Evolutionary conservation across 2,797 vertebrate species (phyloP), one percentile per base, ranked within the genome.

Genomic region (Acanthiza pusilla): DNA sequence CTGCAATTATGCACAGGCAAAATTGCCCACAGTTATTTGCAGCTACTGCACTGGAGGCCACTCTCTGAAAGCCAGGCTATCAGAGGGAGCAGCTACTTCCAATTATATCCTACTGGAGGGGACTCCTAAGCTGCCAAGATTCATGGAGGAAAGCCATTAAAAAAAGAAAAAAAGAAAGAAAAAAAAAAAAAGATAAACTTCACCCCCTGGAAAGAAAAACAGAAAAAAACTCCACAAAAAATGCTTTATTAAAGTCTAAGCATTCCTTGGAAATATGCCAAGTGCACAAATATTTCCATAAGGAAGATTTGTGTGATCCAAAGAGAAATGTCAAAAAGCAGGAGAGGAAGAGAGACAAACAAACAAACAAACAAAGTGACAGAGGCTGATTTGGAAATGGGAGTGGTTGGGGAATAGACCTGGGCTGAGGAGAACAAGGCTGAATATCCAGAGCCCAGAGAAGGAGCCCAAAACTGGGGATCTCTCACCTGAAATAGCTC

Each of bases 41-140:
- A 93, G 88, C 80, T 85, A 82, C 80, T 85, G 85, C 89, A 94
- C 93, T 95, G 80, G 93, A 91, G 91, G 89, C 80, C 55, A 61
- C 67, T 68, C 45, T 94, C 94, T 79, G 85, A 86, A 96, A 94
- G 66, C 71, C 60, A 81, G 71, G 80, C 88, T 93, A 85, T 91
- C 85, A 91, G 85, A 85, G 50, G 57, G 80, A 95, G 74, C 61
- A 94, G 74, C 53, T 89, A 55, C 74, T 95, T 95, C 84, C 95
- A 96, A 83, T 93, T 96, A 85, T 85, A 91, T 93, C 88, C 89
- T 91, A 89, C 96, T 91, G 83, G 93, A 96, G 89, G 91, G 85
- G 67, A 90, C 74, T 91, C 29, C 80, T 43, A 50, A 57, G 54
- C 84, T 96, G 90, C 93, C 95, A 96, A 85, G 71, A 77, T 81